phyloP scores from a whole-genome alignment of 2,888 invertebrate genomes.

The Parnassius mnemosyne region DNA sequence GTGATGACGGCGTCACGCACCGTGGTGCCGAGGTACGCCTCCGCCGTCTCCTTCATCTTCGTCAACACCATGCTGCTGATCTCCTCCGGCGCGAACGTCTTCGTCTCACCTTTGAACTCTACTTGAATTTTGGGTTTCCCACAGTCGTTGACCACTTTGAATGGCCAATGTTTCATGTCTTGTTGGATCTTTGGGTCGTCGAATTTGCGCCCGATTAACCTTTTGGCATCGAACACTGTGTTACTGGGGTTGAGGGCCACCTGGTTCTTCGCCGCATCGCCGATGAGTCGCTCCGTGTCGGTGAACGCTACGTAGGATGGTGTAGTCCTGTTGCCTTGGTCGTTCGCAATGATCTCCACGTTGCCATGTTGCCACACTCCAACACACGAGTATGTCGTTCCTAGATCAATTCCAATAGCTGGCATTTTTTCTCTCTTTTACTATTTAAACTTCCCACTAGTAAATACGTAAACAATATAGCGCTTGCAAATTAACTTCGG shows the following conservation, averaged over 20 bases:
- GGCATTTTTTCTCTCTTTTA: conserved; percentile 46
- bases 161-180: conserved; percentile 91
- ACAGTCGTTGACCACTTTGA: conserved; percentile 83
- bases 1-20: conserved; percentile 89
- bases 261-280: conserved; percentile 93
- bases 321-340: conserved; percentile 87
- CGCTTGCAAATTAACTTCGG: conserved; percentile 25
- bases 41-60: conserved; percentile 83
- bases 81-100: conserved; percentile 85
- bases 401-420: conserved; percentile 83
- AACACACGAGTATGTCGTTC: conserved; percentile 84
- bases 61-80: conserved; percentile 84
- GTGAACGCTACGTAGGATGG: conserved; percentile 82
- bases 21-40: conserved; percentile 84
- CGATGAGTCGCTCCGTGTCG: conserved; percentile 90
- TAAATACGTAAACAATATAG: background rate
- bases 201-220: conserved; percentile 89
- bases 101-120: conserved; percentile 83
- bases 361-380: conserved; percentile 86
- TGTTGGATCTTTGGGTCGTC: conserved; percentile 87
- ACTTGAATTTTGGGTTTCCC: conserved; percentile 86
- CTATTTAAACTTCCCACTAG: conserved; percentile 16
- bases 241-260: conserved; percentile 88
- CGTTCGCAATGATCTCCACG: conserved; percentile 94
- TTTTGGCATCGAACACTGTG: conserved; percentile 88